phyloP scores from a whole-genome alignment of 2,888 invertebrate genomes.

The Drosophila diplacantha region DNA sequence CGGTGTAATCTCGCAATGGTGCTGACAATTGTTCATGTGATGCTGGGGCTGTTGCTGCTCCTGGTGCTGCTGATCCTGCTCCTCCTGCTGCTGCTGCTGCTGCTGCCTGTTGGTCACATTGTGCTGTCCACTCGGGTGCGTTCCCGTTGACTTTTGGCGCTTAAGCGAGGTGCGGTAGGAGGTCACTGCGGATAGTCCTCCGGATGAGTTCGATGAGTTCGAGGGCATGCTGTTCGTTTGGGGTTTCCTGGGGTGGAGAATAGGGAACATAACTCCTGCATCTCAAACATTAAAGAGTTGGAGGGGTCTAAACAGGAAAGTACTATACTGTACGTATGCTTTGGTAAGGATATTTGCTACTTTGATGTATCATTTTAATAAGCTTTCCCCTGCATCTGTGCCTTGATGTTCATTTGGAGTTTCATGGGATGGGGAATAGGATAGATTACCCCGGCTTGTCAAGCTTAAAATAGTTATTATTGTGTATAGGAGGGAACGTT shows the following conservation, averaged over 20 bases:
- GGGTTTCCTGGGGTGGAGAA: slow-evolving; percentile 50
- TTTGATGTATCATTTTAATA: neutral
- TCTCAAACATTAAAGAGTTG: neutral
- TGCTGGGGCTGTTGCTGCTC: slow-evolving; percentile 23
- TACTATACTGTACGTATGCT: too few relatives aligned
- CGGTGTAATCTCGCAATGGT: slow-evolving; percentile 61
- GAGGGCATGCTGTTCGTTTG: slow-evolving; percentile 48
- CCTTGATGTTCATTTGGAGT: neutral
- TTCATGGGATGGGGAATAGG: neutral
- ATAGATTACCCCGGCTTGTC: too few relatives aligned
- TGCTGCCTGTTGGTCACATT: slow-evolving; percentile 35
- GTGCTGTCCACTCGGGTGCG: slow-evolving; percentile 73
- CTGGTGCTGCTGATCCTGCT: slow-evolving; percentile 31
- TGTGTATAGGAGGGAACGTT: too few relatives aligned
- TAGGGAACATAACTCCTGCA: neutral
- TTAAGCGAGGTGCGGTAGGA: slow-evolving; percentile 68
- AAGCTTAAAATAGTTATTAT: too few relatives aligned
- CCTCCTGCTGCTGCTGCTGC: slow-evolving; percentile 18
- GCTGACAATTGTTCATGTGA: slow-evolving; percentile 45
- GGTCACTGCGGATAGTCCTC: slow-evolving; percentile 16
- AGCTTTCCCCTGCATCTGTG: neutral
- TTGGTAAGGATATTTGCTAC: neutral
- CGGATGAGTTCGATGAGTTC: slow-evolving; percentile 32
- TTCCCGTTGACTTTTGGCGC: slow-evolving; percentile 70
- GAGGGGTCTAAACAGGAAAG: too few relatives aligned